Conservation (phyloP, 2,797 vertebrate genomes). For the Semotilus atromaculatus region DNA sequence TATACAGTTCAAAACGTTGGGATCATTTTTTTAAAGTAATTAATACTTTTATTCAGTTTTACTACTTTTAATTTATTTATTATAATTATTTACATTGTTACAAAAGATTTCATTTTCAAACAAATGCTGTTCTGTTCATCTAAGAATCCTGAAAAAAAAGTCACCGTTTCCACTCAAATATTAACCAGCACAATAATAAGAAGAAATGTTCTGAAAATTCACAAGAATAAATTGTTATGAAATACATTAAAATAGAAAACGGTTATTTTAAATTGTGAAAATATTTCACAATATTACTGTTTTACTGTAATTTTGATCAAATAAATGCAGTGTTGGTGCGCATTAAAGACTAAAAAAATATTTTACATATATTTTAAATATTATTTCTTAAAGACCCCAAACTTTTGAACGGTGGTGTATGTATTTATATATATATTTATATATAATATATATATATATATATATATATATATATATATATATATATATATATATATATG, state of each 20-base stretch:
- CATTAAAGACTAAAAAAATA: not conserved
- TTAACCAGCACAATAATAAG: not conserved
- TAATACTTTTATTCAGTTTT: not conserved
- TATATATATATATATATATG: too few species aligned
- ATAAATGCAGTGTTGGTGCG: not conserved
- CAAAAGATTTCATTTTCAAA: not conserved
- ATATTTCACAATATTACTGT: not conserved
- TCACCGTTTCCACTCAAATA: not conserved
- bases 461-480: too few species aligned
- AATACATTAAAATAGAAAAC: not conserved
- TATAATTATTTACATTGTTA: not conserved
- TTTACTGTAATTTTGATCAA: not conserved
- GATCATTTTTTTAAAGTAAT: not conserved
- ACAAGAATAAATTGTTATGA: not conserved
- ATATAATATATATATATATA: too few species aligned
- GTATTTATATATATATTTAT: too few species aligned
- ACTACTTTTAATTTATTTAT: not conserved
- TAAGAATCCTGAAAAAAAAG: not conserved
- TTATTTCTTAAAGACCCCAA: too few species aligned
- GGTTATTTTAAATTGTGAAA: not conserved
- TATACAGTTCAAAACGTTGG: not conserved
- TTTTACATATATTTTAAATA: not conserved
- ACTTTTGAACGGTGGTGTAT: not conserved
- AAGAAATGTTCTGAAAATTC: not conserved
- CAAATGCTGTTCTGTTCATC: not conserved